These are phyloP conservation scores for Nycticebus coucang DNA, from an alignment of 2,113 vertebrate genomes.

Conservation along the genomic window DNA sequence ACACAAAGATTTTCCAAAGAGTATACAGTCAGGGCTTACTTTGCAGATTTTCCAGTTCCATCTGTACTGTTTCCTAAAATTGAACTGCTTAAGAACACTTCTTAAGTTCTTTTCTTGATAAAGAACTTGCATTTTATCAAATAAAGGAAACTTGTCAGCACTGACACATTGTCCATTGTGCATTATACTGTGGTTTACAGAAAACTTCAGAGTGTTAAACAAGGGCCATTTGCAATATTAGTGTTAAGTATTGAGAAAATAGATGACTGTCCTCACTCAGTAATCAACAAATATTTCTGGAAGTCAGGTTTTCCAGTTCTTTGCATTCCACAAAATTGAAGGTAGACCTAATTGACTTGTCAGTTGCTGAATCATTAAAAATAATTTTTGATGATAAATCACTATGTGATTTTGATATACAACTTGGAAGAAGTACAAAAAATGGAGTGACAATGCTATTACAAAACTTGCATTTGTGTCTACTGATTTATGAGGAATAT, in stretches of 20 bases:
- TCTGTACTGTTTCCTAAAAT: background rate
- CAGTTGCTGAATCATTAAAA: slow-evolving; percentile 28
- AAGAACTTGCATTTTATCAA: background rate
- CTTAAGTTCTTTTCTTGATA: background rate
- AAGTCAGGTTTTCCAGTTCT: slow-evolving; percentile 30
- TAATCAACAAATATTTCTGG: slow-evolving; percentile 9
- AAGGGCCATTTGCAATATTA: background rate
- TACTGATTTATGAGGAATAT: slow-evolving; percentile 34
- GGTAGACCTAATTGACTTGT: slow-evolving; percentile 36
- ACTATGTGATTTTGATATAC: background rate
- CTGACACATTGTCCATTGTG: background rate
- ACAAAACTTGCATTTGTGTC: slow-evolving; percentile 12
- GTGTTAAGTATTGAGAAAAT: background rate
- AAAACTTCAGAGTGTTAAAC: background rate
- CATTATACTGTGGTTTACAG: background rate
- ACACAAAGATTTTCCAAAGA: background rate
- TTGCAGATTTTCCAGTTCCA: background rate
- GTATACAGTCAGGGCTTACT: background rate
- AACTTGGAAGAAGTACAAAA: background rate
- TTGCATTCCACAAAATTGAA: background rate
- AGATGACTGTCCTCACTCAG: background rate
- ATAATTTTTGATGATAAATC: slow-evolving; percentile 45
- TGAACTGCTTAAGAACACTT: background rate
- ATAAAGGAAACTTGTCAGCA: background rate
- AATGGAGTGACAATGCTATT: background rate